These are phyloP conservation scores for Dorcus hopei DNA, from an alignment of 2,888 invertebrate genomes.

Conservation along the genomic window DNA sequence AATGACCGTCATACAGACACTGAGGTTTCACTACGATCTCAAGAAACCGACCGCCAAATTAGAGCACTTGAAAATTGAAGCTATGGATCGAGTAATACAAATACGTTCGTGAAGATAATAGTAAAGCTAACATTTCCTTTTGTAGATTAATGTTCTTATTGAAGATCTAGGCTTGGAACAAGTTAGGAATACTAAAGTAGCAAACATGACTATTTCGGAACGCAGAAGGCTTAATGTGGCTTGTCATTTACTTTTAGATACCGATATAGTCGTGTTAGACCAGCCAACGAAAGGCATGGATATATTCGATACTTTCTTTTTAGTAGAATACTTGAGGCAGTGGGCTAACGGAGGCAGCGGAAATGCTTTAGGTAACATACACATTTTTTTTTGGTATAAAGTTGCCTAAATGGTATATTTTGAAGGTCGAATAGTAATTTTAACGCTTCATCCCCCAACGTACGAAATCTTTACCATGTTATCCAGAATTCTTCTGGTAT, in stretches of 20 bases:
- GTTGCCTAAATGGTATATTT: neutral
- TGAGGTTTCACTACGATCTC: slow-evolving; percentile 79
- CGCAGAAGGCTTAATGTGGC: slow-evolving; percentile 83
- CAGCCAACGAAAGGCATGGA: slow-evolving; percentile 88
- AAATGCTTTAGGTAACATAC: slow-evolving; percentile 41
- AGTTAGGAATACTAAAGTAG: slow-evolving; percentile 82
- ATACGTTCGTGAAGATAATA: neutral
- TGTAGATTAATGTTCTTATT: slow-evolving; percentile 80
- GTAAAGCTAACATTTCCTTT: slow-evolving; percentile 23
- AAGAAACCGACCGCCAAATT: slow-evolving; percentile 61
- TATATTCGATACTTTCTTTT: slow-evolving; percentile 93
- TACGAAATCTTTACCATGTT: slow-evolving; percentile 95
- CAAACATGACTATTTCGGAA: slow-evolving; percentile 83
- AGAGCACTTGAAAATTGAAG: slow-evolving; percentile 66
- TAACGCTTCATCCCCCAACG: slow-evolving; percentile 91
- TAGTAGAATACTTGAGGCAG: slow-evolving; percentile 89
- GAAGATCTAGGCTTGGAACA: slow-evolving; percentile 90
- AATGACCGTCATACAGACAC: slow-evolving; percentile 86
- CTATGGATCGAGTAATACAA: slow-evolving; percentile 63
- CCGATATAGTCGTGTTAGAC: slow-evolving; percentile 82
- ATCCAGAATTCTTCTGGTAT: slow-evolving; percentile 78
- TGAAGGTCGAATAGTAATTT: slow-evolving; percentile 75
- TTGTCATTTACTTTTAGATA: slow-evolving; percentile 81
- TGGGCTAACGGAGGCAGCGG: slow-evolving; percentile 65
- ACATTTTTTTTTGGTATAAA: neutral